Conservation (phyloP, 2,113 vertebrate species). For the Cepphus grylle region DNA sequence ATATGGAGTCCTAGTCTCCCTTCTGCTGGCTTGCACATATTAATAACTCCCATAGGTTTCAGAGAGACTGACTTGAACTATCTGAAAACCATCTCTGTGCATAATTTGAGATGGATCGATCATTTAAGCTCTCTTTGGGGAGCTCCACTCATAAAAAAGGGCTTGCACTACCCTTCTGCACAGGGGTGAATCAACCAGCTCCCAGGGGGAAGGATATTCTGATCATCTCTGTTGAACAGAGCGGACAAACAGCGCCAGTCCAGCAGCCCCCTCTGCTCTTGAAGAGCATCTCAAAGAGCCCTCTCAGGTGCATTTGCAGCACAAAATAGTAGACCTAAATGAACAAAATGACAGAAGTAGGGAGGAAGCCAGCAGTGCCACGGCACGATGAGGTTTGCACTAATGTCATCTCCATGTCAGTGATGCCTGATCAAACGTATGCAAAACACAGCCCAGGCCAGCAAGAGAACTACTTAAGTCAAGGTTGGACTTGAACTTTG, state of each 20-base stretch:
- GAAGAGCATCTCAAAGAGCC: neutral
- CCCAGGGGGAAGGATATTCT: neutral
- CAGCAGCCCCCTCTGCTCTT: neutral
- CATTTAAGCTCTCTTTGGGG: neutral
- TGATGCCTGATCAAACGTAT: neutral
- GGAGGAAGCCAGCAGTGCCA: neutral
- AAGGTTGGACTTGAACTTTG: neutral
- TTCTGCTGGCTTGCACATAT: constrained; percentile 1
- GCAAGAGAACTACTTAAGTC: neutral
- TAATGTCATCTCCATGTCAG: neutral
- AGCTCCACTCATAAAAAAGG: neutral
- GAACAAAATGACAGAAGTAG: neutral
- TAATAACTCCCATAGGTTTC: neutral
- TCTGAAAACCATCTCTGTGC: constrained; percentile 10
- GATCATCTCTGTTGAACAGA: fast-evolving
- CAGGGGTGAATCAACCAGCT: neutral
- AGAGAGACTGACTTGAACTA: neutral
- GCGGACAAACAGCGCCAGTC: neutral
- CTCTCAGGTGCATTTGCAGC: neutral
- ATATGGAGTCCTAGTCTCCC: neutral
- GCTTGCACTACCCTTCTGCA: neutral
- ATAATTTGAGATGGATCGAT: neutral
- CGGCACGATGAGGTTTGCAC: neutral
- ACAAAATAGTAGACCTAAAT: neutral
- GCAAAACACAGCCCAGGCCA: neutral